Evolutionary conservation across 2,113 vertebrate genomes (phyloP).

Genomic region (Trogon surrucura): DNA sequence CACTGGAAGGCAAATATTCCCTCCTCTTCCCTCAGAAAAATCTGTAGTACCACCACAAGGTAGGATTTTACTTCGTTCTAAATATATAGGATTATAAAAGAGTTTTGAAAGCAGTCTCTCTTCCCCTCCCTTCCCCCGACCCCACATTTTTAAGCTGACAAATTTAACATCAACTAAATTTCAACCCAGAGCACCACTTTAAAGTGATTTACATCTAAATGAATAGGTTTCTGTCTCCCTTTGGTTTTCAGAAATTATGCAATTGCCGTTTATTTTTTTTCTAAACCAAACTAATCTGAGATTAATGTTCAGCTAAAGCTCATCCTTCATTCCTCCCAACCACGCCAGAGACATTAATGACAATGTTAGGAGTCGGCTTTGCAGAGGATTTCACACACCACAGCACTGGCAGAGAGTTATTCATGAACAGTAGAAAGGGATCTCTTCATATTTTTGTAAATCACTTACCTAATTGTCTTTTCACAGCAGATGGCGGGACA

Average conservation of each 20-base stretch:
- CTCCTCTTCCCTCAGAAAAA: slow-evolving; percentile 55
- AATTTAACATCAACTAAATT: slow-evolving; percentile 66
- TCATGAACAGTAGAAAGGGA: neutral
- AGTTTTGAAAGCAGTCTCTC: slow-evolving; percentile 48
- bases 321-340: slow-evolving; percentile 13
- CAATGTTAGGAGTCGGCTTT: neutral
- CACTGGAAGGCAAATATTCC: slow-evolving; percentile 61
- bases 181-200: slow-evolving; percentile 37
- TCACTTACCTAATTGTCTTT: neutral
- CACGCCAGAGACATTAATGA: neutral
- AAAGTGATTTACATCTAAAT: slow-evolving; percentile 65
- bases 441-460: neutral
- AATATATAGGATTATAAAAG: slow-evolving; percentile 63
- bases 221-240: slow-evolving; percentile 17
- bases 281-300: slow-evolving; percentile 39
- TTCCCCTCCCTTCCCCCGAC: neutral
- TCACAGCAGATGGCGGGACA: neutral
- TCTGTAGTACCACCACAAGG: slow-evolving; percentile 48
- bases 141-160: slow-evolving; percentile 46
- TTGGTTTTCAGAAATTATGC: slow-evolving; percentile 51
- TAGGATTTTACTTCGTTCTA: slow-evolving; percentile 51
- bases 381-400: neutral
- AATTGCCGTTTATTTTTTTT: slow-evolving; percentile 9
- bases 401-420: neutral
- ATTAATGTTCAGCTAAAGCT: slow-evolving; percentile 28